Evolutionary conservation across 2,888 invertebrate species (phyloP), one percentile per base, ranked within the genome.

Genomic region (Caenorhabditis sp.): DNA sequence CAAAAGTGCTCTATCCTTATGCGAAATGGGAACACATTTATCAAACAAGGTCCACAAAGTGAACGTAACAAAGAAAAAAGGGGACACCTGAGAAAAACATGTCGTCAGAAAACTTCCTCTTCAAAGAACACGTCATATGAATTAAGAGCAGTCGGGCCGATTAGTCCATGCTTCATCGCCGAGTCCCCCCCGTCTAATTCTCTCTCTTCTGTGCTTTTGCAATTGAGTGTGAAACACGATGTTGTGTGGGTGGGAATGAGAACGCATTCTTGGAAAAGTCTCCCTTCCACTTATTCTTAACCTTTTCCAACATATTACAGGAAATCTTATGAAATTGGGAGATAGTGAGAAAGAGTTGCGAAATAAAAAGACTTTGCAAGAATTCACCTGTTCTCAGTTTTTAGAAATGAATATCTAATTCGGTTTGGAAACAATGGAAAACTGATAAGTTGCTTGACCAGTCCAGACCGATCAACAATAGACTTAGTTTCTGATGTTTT

Each of bases 101-200:
- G 30, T 6, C 7, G 27, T 15, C 13, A 17, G 15, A 15, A 15
- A 50, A 70, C 50, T 70, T 59, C 59, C 58, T 52, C n/a, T 27
- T 27, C n/a, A n/a, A n/a, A n/a, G 50, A 24, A 35, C 70, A 70
- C 70, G 70, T 70, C 70, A 70, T 70, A 52, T 61, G 27, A 70
- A 70, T 70, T 52, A 70, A 70, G 58, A 50, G 50, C 48, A 35
- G 27, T 11, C 48, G 53, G n/a, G 46, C 48, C 66, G 66, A 66
- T 66, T 66, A 66, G 50, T 24, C 15, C 48, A 66, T 56, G 68
- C 68, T 68, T 68, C 68, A 68, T 68, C 58, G 68, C 58, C 58
- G 68, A 50, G 15, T 13, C 20, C 13, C 48, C 65, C 26, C 27
- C 24, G 24, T 46, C 53, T 65, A 65, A 66, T 66, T 66, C 27